Conservation (phyloP, 1,140 invertebrate species). For the Platorchestia sp. region DNA sequence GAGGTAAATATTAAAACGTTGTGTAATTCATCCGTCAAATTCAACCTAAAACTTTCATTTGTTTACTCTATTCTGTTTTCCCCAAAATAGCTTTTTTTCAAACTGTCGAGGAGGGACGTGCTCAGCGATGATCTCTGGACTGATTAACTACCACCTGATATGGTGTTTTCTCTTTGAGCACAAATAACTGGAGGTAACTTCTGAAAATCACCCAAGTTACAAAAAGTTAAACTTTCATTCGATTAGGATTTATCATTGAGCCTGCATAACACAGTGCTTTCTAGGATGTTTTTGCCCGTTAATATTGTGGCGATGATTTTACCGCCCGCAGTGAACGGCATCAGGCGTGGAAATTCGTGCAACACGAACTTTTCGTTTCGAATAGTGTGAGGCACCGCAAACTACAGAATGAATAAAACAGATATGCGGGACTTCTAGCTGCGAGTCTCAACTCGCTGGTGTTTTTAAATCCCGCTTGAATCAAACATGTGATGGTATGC, state of each 20-base stretch:
- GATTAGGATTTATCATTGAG: neutral
- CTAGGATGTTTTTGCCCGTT: neutral
- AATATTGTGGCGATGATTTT: neutral
- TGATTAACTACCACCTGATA: neutral
- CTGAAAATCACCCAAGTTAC: neutral
- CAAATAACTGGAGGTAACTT: neutral
- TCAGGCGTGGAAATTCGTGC: neutral
- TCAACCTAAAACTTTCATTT: neutral
- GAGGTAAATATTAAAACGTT: neutral
- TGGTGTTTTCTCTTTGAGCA: neutral
- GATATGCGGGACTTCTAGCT: neutral
- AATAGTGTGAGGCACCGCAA: neutral
- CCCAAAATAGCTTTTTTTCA: neutral
- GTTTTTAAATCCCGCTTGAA: neutral
- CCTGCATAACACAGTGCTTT: neutral
- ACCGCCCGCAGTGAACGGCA: neutral
- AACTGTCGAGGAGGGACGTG: neutral
- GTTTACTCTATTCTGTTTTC: neutral
- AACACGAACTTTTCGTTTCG: neutral
- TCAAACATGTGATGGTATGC: neutral
- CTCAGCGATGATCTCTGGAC: neutral
- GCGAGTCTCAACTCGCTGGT: neutral
- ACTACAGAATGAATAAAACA: neutral
- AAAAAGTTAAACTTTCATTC: neutral
- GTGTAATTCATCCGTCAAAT: neutral